Evolutionary conservation across 1,140 invertebrate genomes (phyloP).

Genomic region (Drosophila parvula): DNA sequence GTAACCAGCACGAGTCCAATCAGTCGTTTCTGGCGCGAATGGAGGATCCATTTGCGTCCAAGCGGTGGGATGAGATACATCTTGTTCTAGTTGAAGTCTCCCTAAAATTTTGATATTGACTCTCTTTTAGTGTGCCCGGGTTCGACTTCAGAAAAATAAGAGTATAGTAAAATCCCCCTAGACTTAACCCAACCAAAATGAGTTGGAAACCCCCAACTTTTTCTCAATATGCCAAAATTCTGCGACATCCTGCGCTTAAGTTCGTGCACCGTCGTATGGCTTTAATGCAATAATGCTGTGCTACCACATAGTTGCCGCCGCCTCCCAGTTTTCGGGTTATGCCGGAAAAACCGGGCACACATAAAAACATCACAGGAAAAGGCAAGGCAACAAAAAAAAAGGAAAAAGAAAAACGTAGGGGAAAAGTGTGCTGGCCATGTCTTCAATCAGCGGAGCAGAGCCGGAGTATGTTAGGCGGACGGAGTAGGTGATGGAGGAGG

Average conservation of each 20-base stretch:
- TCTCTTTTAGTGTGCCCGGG: background rate
- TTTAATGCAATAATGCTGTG: constrained; percentile 34
- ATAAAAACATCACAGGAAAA: constrained; percentile 34
- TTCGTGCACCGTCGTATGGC: constrained; percentile 8
- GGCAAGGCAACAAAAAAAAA: background rate
- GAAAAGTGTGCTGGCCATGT: constrained; percentile 33
- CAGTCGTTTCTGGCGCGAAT: constrained; percentile 94
- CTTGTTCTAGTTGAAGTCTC: background rate
- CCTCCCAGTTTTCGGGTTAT: constrained; percentile 23
- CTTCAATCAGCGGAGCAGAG: constrained; percentile 35
- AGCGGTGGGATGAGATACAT: constrained; percentile 80
- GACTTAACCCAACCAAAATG: background rate
- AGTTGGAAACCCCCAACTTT: background rate
- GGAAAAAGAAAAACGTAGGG: background rate
- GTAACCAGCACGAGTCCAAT: constrained; percentile 94
- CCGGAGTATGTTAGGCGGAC: background rate
- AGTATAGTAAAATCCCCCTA: background rate
- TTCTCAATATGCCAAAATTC: background rate
- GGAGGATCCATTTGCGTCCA: constrained; percentile 86
- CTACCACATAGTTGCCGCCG: constrained; percentile 31
- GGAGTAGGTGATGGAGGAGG: constrained; percentile 6
- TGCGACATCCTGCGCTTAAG: constrained; percentile 3
- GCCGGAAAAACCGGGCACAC: constrained; percentile 34
- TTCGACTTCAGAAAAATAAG: background rate
- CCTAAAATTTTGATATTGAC: background rate